Evolutionary conservation across 2,113 vertebrate species (phyloP), one percentile per base, ranked within the genome.

Genomic region (Zapus hudsonius): DNA sequence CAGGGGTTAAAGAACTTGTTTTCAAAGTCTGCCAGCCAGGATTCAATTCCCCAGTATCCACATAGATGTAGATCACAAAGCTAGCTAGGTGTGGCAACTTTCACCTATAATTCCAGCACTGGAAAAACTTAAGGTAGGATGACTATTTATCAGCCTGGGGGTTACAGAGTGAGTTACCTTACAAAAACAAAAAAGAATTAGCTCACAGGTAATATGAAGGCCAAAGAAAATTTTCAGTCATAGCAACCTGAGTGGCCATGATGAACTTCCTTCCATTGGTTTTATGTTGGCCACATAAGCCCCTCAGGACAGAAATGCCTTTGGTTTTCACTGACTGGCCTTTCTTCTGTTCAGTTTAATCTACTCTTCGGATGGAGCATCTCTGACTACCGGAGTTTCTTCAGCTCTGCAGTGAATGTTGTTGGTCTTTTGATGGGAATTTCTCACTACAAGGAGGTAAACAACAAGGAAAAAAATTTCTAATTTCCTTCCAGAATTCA

Each of bases 291-390:
- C n/a, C 33, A 82, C 36, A 36, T 64, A 29, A 57, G 23, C 27
- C 74, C 57, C 70, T 52, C 27, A 31, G 52, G 40, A 55, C 40
- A 59, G 31, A 81, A 63, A 31, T 19, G 29, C 20, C 12, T 1
- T 17, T 4, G 0, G 55, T 52, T 44, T 22, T 42, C 69, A 31
- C 67, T 84, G 19, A 82, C 38, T 47, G 7, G 33, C 10, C 27
- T 89, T 61, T 96, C 36, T 67, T 47, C 74, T 25, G 36, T 74
- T 44, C 93, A 98, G 96, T 97, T 96, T 80, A 97, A 98, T 76
- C 72, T 97, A 44, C 63, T 97, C 33, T 96, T 97, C 70, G 95
- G 97, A 31, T 97, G 95, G 93, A 95, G 52, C 67, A 69, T 96
- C 66, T 47, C 19, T 0, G 76, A 84, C 89, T 97, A 97, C 89